Evolutionary conservation across 1,140 invertebrate species (phyloP).

Genomic region (Rhizoglyphus robini): DNA sequence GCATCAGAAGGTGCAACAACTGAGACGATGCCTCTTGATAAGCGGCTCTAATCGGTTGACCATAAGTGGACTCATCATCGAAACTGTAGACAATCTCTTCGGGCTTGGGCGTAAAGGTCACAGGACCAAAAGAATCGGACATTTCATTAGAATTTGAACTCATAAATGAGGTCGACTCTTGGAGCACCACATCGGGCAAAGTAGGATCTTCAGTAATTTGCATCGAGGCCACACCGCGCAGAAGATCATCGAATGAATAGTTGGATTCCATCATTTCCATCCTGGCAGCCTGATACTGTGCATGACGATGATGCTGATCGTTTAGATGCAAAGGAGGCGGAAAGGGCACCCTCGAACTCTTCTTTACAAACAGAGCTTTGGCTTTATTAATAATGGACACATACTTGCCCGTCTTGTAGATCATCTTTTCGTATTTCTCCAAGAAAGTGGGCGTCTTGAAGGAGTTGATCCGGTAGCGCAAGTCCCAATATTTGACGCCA

Average conservation of each 20-base stretch:
- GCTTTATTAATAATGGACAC: constrained; percentile 60
- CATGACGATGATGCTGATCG: neutral
- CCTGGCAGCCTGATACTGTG: neutral
- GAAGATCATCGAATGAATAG: neutral
- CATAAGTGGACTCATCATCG: constrained; percentile 59
- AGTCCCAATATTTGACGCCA: constrained; percentile 67
- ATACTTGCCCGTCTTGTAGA: constrained; percentile 90
- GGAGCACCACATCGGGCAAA: neutral
- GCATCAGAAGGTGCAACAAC: constrained; percentile 68
- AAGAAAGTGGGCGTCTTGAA: constrained; percentile 77
- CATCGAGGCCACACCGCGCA: neutral
- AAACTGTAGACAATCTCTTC: constrained; percentile 39
- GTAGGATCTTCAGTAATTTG: neutral
- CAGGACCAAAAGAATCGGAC: neutral
- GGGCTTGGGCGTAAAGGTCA: neutral
- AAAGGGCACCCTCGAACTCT: neutral
- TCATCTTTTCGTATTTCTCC: constrained; percentile 65
- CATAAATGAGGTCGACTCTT: neutral
- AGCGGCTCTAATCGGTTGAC: constrained; percentile 69
- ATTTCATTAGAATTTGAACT: neutral
- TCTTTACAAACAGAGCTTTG: constrained; percentile 5
- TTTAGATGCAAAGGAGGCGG: neutral
- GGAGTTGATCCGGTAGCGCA: constrained; percentile 64
- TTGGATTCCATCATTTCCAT: no score
- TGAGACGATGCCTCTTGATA: constrained; percentile 80